Evolutionary conservation across 2,113 vertebrate species (phyloP).

Genomic region (Cyanoliseus patagonus): DNA sequence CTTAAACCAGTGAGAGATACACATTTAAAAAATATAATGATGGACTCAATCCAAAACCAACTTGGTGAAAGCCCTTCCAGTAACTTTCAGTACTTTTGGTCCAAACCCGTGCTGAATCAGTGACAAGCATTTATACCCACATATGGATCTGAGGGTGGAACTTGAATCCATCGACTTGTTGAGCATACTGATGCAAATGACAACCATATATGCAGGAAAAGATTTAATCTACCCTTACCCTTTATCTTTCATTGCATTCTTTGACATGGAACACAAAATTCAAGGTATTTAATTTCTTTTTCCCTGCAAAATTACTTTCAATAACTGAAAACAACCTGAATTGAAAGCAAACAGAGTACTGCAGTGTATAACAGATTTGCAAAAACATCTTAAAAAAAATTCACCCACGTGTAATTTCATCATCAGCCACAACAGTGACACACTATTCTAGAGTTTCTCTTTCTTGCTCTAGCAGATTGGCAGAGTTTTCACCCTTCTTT

Average conservation of each 20-base stretch:
- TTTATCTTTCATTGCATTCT: not conserved
- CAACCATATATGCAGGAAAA: not conserved
- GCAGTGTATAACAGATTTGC: not conserved
- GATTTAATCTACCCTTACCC: not conserved
- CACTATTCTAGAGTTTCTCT: not conserved
- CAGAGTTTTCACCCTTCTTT: not conserved
- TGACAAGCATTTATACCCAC: not conserved
- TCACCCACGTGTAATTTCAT: not conserved
- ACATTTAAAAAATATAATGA: not conserved
- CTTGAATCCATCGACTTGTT: not conserved
- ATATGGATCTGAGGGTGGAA: not conserved
- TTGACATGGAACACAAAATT: not conserved
- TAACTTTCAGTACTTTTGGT: not conserved
- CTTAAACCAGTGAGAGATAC: not conserved
- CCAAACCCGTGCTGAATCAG: not conserved
- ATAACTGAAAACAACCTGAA: not conserved
- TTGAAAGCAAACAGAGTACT: not conserved
- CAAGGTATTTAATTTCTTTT: not conserved
- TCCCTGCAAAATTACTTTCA: not conserved
- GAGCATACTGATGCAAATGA: not conserved
- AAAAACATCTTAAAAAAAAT: not conserved
- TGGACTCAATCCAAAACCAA: not conserved
- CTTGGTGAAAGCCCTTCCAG: not conserved
- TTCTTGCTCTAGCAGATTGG: not conserved
- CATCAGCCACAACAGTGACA: not conserved